Conservation (phyloP, 2,888 invertebrate species). For the Lasioglossum pauxillum region DNA sequence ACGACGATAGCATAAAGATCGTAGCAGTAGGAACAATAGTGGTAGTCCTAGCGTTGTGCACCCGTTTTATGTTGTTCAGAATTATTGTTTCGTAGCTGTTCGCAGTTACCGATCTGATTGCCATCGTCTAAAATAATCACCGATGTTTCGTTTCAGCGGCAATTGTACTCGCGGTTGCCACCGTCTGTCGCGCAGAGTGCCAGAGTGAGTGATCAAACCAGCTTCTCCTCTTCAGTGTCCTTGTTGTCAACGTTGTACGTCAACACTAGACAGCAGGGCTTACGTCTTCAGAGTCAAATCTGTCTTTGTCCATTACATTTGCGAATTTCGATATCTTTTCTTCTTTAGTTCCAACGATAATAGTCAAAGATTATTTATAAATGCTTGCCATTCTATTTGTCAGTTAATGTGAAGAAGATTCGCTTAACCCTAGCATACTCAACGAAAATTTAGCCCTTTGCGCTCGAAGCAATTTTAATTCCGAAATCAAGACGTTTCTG, state of each 20-base stretch:
- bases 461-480: too few species aligned
- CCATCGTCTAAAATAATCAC: slow-evolving; percentile 62
- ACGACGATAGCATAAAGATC: slow-evolving; percentile 18
- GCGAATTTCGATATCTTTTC: background rate
- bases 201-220: slow-evolving; percentile 81
- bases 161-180: slow-evolving; percentile 81
- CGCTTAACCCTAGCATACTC: background rate
- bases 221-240: slow-evolving; percentile 61
- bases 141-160: slow-evolving; percentile 79
- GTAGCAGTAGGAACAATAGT: slow-evolving; percentile 45
- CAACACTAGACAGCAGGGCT: slow-evolving; percentile 36
- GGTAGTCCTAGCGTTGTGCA: slow-evolving; percentile 56
- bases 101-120: background rate
- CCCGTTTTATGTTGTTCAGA: slow-evolving; percentile 35
- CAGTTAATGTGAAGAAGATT: background rate
- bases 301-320: background rate
- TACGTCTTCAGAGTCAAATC: slow-evolving; percentile 25
- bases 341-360: background rate
- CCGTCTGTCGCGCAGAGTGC: slow-evolving; percentile 82
- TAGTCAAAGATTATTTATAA: too few species aligned
- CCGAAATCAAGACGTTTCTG: too few species aligned
- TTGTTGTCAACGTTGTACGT: slow-evolving; percentile 45
- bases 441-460: background rate
- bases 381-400: background rate
- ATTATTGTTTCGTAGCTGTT: slow-evolving; percentile 47